Percentiles rank a stretch among this genome's conserved stretches.
phyloP scores from a whole-genome alignment of 2,113 vertebrate species.

The Channa maculata region DNA sequence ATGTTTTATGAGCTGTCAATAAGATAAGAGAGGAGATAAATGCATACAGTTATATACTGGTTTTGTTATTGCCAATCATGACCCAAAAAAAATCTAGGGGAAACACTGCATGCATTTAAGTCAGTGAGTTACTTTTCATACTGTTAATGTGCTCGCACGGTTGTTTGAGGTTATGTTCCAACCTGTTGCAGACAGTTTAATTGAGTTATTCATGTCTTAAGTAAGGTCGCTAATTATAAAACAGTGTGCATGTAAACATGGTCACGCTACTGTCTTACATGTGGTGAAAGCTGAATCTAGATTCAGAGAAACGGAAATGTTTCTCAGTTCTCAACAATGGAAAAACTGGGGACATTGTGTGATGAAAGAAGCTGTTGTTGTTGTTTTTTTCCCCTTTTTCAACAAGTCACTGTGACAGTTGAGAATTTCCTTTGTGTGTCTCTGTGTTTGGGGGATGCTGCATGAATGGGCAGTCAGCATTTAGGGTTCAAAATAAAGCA shows the following conservation, averaged over 20 bases:
- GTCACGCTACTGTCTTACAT: slow-evolving; percentile 17
- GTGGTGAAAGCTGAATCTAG: neutral
- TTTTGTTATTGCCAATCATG: slow-evolving; percentile 31
- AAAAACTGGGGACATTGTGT: slow-evolving; percentile 54
- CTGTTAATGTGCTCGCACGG: no score
- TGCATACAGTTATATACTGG: slow-evolving; percentile 22
- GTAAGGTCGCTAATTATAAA: slow-evolving; percentile 29
- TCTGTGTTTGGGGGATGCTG: slow-evolving; percentile 58
- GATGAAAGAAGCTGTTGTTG: slow-evolving; percentile 56
- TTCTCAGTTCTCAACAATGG: slow-evolving; percentile 43
- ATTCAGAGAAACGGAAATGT: slow-evolving; percentile 3
- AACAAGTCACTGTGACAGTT: slow-evolving; percentile 61
- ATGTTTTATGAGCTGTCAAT: slow-evolving; percentile 32
- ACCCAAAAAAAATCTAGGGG: slow-evolving; percentile 21
- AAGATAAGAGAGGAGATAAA: slow-evolving; percentile 33
- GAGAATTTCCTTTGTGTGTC: slow-evolving; percentile 63
- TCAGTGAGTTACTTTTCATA: slow-evolving; percentile 35
- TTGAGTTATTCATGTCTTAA: slow-evolving; percentile 24
- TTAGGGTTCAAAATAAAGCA: slow-evolving; percentile 75
- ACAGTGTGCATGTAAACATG: slow-evolving; percentile 6
- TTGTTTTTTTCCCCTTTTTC: slow-evolving; percentile 20
- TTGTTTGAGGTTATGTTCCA: neutral
- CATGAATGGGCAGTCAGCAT: slow-evolving; percentile 72
- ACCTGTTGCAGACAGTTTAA: slow-evolving; percentile 24
- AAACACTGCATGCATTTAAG: slow-evolving; percentile 46